Evolutionary conservation across 2,797 vertebrate species (phyloP), one percentile per base, ranked within the genome.

Genomic region (Leuciscus waleckii): DNA sequence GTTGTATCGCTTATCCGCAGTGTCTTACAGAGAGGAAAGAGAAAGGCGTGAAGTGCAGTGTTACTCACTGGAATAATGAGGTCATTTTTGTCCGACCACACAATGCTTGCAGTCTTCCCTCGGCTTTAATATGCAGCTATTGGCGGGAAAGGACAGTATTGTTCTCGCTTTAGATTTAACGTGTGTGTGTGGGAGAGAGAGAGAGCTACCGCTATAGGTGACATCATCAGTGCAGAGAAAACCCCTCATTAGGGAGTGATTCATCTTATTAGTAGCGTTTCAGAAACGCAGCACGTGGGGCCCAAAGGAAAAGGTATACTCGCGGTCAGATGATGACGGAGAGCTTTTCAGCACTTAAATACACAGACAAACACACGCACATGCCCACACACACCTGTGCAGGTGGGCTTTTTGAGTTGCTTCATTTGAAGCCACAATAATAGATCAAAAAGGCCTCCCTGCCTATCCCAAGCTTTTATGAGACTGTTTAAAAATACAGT

Each of bases 101-200:
- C 94, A 94, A 94, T 92, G 92, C 90, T 13, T 89, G 87, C 91
- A 90, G 92, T 89, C 91, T 86, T 87, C 89, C 89, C 67, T 46
- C 81, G 51, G 86, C 87, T 83, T 74, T 49, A 51, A 67, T 80
- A 79, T 88, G 23, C 11, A 82, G 54, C 56, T 83, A 87, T 87
- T 84, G 86, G 87, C 90, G 87, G 89, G 90, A 90, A 89, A 88
- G 79, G 5, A 88, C 86, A 83, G 83, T 81, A 83, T 88, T 91
- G 89, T 90, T 92, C 90, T 68, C 71, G 70, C 78, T 63, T 76
- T 81, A 87, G 67, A 14, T 37, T 49, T 79, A 68, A 54, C 51
- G 16, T 86, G 79, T 83, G 65, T 65, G 83, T 58, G 81, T 85
- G 83, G 82, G 86, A 11, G 70, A 49, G 79, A 29, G 68, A n/a